phyloP scores from a whole-genome alignment of 2,113 vertebrate genomes.

The Salvator merianae region DNA sequence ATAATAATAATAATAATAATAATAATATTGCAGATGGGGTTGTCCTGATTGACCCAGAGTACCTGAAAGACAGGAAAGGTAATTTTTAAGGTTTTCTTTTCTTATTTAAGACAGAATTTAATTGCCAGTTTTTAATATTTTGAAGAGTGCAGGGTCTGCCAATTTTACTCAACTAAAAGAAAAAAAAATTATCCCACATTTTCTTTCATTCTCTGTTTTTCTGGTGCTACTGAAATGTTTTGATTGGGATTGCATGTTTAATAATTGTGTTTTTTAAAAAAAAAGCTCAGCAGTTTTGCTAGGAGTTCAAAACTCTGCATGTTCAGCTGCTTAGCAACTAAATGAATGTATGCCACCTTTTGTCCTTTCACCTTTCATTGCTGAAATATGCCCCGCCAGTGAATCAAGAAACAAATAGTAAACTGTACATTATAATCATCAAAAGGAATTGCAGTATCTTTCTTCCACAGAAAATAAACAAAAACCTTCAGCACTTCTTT shows the following conservation, averaged over 20 bases:
- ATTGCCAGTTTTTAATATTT: not conserved
- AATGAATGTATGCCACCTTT: too few relatives aligned
- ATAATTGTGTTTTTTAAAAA: too few relatives aligned
- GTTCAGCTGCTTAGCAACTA: too few relatives aligned
- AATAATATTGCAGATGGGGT: slow-evolving; percentile 78
- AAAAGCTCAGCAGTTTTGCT: too few relatives aligned
- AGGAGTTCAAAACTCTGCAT: too few relatives aligned
- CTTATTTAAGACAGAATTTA: not conserved
- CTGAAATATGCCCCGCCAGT: not conserved
- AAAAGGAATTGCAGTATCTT: not conserved
- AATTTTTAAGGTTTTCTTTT: slow-evolving; percentile 16
- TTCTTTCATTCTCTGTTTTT: too few relatives aligned
- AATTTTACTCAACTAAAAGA: too few relatives aligned
- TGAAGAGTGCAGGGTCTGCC: too few relatives aligned
- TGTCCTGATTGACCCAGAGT: slow-evolving; percentile 84
- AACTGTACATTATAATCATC: not conserved
- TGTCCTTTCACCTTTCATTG: not conserved
- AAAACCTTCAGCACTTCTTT: not conserved
- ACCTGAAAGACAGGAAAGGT: slow-evolving; percentile 87
- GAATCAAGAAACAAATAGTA: not conserved
- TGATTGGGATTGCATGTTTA: too few relatives aligned
- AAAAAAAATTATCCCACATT: too few relatives aligned
- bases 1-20: too few relatives aligned
- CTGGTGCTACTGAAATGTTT: too few relatives aligned
- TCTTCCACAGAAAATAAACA: not conserved